phyloP scores from a whole-genome alignment of 2,888 invertebrate genomes.

The Glaucopsyche alexis region DNA sequence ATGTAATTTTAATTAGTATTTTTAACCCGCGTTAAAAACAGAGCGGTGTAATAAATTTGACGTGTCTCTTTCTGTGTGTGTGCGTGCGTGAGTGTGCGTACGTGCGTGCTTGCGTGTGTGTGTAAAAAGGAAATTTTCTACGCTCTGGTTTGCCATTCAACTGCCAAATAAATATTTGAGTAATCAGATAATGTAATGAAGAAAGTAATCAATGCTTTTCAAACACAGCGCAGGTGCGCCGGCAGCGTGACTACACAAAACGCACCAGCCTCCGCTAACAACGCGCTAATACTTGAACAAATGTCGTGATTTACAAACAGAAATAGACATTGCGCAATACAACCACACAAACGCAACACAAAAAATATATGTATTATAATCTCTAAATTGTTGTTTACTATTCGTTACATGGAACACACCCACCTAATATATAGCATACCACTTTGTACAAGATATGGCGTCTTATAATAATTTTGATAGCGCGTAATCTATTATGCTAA shows the following conservation, averaged over 20 bases:
- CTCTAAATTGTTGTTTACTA: background rate
- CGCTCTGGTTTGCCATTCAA: background rate
- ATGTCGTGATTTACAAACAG: background rate
- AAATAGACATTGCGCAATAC: background rate
- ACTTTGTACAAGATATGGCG: background rate
- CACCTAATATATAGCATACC: background rate
- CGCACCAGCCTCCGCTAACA: background rate
- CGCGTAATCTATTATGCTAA: background rate
- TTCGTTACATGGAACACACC: background rate
- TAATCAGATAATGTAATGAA: background rate
- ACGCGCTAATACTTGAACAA: background rate
- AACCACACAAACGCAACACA: background rate
- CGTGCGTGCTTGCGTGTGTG: no score
- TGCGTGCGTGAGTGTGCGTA: no score
- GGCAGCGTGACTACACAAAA: background rate
- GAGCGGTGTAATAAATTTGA: no score
- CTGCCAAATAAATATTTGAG: background rate
- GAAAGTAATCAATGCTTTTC: slow-evolving; percentile 3
- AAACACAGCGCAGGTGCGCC: background rate
- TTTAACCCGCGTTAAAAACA: no score
- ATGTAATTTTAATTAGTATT: no score
- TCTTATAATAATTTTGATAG: background rate
- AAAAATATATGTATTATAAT: background rate
- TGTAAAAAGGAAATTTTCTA: background rate
- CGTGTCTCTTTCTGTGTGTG: no score